Evolutionary conservation across 2,113 vertebrate genomes (phyloP).

Genomic region (Damaliscus lunatus): DNA sequence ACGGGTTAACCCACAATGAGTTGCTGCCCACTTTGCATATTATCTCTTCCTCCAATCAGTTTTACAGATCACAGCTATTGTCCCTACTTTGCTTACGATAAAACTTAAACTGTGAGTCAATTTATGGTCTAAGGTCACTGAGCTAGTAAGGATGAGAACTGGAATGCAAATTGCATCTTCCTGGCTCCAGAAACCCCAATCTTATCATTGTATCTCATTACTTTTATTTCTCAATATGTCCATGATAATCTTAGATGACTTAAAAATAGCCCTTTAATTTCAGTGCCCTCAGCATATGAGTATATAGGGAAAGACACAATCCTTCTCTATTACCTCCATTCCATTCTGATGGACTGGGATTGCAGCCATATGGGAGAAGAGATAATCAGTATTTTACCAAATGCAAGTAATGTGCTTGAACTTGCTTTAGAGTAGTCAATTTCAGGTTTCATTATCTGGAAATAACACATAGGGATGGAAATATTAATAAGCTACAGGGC

Average conservation of each 20-base stretch:
- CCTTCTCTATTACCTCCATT: neutral
- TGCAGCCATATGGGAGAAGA: neutral
- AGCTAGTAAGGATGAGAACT: neutral
- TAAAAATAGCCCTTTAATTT: neutral
- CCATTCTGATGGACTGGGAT: neutral
- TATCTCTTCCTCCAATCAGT: neutral
- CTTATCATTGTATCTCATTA: neutral
- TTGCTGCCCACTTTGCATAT: neutral
- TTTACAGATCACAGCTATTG: neutral
- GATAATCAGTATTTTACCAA: neutral
- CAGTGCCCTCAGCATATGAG: neutral
- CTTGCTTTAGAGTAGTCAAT: slow-evolving; percentile 11
- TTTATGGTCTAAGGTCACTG: neutral
- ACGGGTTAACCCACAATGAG: no score
- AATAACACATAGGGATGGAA: neutral
- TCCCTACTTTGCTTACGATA: neutral
- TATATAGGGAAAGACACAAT: neutral
- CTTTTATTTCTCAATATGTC: neutral
- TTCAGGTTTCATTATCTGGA: neutral
- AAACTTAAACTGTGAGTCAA: neutral
- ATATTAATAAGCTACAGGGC: neutral
- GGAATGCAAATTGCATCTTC: neutral
- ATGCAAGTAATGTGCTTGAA: neutral
- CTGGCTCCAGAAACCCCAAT: neutral
- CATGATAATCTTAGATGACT: neutral